phyloP scores from a whole-genome alignment of 2,888 invertebrate genomes.

The Nomada hirtipes region DNA sequence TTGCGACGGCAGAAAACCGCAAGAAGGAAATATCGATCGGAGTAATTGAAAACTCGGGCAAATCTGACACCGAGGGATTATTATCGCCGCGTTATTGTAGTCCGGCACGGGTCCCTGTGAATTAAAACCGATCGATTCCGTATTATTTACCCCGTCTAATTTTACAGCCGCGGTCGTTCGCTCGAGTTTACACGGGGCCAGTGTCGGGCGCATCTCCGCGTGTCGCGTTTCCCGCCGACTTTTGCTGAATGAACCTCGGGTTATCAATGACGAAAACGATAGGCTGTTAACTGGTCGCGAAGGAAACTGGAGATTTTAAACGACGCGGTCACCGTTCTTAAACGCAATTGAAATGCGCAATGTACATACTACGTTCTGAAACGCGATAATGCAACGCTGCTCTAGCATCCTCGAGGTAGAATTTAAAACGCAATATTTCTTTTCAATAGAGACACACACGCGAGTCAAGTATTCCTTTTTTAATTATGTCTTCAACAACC shows the following conservation, averaged over 20 bases:
- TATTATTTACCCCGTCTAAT: constrained; percentile 34
- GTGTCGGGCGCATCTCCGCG: constrained; percentile 2
- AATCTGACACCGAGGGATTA: constrained; percentile 41
- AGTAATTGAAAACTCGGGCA: constrained; percentile 47
- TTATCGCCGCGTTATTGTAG: constrained; percentile 40
- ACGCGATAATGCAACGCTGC: neutral
- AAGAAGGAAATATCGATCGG: constrained; percentile 45
- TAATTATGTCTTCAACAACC: too few species aligned
- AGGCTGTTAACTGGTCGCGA: neutral
- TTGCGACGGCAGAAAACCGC: constrained; percentile 38
- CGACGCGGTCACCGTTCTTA: constrained; percentile 7
- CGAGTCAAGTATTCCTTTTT: too few species aligned
- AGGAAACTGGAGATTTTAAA: constrained; percentile 45
- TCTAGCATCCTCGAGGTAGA: neutral
- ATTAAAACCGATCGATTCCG: constrained; percentile 52
- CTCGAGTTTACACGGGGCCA: constrained; percentile 31
- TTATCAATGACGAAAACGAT: constrained; percentile 44
- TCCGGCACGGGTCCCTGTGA: constrained; percentile 35
- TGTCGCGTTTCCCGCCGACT: constrained; percentile 25
- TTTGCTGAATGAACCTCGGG: constrained; percentile 31
- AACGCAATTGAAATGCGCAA: neutral
- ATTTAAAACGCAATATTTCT: too few species aligned
- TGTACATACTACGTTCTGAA: neutral
- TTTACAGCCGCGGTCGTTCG: constrained; percentile 44
- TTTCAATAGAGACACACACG: too few species aligned